These are phyloP conservation scores for Pogonophryne albipinna DNA, from an alignment of 2,797 vertebrate species.

Conservation along the genomic window DNA sequence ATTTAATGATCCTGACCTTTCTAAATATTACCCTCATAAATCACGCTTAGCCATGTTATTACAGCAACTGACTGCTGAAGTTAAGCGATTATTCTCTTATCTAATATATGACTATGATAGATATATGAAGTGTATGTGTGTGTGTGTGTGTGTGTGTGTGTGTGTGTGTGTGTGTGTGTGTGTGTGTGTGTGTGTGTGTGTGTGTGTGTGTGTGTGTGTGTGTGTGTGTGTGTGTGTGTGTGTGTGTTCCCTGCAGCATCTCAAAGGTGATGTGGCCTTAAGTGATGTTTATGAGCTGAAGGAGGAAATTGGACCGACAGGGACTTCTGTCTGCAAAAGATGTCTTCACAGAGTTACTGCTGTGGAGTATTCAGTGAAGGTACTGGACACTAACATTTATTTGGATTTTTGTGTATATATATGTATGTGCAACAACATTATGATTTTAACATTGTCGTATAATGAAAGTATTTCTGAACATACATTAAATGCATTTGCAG, in stretches of 20 bases:
- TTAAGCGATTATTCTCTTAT: slow-evolving; percentile 5
- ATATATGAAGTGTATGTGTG: slow-evolving; percentile 2
- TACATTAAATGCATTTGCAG: background rate
- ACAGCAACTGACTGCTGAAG: background rate
- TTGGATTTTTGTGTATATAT: background rate
- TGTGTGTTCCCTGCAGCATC: slow-evolving; percentile 83
- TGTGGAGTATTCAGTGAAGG: slow-evolving; percentile 96
- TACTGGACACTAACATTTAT: slow-evolving; percentile 59
- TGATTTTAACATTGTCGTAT: background rate
- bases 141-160: background rate
- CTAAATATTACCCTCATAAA: slow-evolving; percentile 19
- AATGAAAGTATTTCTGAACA: background rate
- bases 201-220: too few relatives aligned
- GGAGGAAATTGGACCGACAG: slow-evolving; percentile 91
- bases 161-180: too few relatives aligned
- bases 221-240: background rate
- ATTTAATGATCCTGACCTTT: slow-evolving; percentile 38
- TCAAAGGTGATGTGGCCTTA: slow-evolving; percentile 92
- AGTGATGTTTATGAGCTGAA: slow-evolving; percentile 93
- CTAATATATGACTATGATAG: background rate
- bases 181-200: background rate
- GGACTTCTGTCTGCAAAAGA: slow-evolving; percentile 89
- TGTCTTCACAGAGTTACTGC: slow-evolving; percentile 94
- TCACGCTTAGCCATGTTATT: slow-evolving; percentile 1
- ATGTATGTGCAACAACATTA: background rate